Conservation (phyloP, 2,797 vertebrate genomes). For the Pogonophryne albipinna region DNA sequence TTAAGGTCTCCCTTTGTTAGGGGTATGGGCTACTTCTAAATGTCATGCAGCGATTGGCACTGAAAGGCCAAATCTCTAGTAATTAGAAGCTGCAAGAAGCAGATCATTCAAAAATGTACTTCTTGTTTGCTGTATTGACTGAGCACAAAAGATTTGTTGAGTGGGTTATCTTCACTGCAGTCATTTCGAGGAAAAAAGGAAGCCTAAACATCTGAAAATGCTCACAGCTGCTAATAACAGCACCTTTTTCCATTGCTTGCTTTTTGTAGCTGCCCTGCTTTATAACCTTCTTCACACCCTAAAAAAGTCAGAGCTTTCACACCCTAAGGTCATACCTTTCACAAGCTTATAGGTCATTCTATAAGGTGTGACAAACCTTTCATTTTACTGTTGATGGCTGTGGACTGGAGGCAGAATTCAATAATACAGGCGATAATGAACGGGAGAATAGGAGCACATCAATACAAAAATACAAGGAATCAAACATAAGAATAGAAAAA, state of each 20-base stretch:
- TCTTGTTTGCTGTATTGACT: conserved; percentile 41
- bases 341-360: conserved; percentile 4
- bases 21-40: conserved; percentile 37
- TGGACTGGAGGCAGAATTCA: background rate
- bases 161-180: background rate
- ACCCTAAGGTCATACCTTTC: conserved; percentile 4
- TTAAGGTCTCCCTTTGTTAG: conserved; percentile 4
- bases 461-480: background rate
- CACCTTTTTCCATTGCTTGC: conserved; percentile 20
- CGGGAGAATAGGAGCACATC: background rate
- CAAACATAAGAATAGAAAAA: background rate
- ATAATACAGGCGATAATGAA: background rate
- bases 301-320: no score
- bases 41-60: conserved; percentile 40
- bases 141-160: background rate
- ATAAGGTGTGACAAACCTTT: conserved; percentile 25
- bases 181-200: background rate
- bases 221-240: conserved; percentile 2
- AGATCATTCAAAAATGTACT: conserved; percentile 37
- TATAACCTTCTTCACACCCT: no score
- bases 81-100: conserved; percentile 35
- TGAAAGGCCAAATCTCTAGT: conserved; percentile 31
- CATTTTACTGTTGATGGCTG: background rate
- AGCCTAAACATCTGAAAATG: conserved; percentile 11
- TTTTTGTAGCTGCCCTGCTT: conserved; percentile 14